Base-by-base conservation (phyloP, 2,113 vertebrate species). In the Otus sunia region DNA sequence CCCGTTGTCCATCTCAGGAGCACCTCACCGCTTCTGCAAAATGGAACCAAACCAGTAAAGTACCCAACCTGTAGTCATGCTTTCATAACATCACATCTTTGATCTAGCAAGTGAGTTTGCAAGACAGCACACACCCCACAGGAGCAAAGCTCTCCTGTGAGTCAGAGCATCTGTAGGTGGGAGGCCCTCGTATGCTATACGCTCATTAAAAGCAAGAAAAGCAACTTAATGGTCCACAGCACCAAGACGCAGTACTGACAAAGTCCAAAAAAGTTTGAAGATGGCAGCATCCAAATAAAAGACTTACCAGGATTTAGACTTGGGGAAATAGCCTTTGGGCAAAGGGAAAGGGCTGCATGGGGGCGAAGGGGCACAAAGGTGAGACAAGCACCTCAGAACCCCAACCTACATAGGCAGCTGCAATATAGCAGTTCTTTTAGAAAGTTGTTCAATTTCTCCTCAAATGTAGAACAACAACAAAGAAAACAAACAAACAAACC, bases 341-440 rank as follows among this genome's bases (percentile, higher is more conserved):
- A 41, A 67, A 69, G 80, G 39, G 60, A 66, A n/a, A 60, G 18
- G 53, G 22, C 34, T 78, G 72, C 15, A 23, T 43, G 45, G 6
- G 18, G 26, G 29, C 2, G 1, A 66, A 41, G 16, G n/a, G 22
- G 45, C 41, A 66, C 0, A 3, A 47, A 37, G 21, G 5, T 0
- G 1, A 71, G 56, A 41, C 13, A 36, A 27, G 41, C 18, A 43
- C 29, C 34, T 43, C 55, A 45, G 74, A 43, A 86, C 20, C 43
- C 58, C 56, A 39, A 30, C 69, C 32, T 15, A 17, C 64, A 47
- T 2, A 23, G 1, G 4, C 12, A 36, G 12, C 41, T 41, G 32
- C 22, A 58, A 45, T 4, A 18, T 0, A 47, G 21, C 14, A 66
- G 58, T 27, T 82, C 43, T 26, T 75, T 45, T 13, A 37, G 36